These are phyloP conservation scores for Etheostoma cragini DNA, from an alignment of 2,113 vertebrate genomes.

Conservation along the genomic window DNA sequence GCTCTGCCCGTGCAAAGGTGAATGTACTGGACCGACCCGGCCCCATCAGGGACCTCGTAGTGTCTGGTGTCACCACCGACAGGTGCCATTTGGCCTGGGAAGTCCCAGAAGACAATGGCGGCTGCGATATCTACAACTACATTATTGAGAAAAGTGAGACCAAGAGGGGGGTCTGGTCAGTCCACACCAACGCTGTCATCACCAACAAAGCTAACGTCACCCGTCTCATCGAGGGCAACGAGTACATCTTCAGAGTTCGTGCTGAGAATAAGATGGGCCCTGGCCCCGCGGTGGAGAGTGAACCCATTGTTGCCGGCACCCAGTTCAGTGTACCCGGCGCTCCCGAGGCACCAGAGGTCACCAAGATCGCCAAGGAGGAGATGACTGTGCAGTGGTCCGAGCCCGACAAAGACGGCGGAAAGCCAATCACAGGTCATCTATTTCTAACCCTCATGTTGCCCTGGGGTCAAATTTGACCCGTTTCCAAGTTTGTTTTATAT, in stretches of 20 bases:
- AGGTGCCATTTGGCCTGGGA: slow-evolving; percentile 94
- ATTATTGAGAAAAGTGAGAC: slow-evolving; percentile 98
- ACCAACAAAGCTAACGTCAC: slow-evolving; percentile 90
- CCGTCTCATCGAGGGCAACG: slow-evolving; percentile 95
- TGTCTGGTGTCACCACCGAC: slow-evolving; percentile 91
- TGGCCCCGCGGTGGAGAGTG: slow-evolving; percentile 93
- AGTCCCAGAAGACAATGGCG: slow-evolving; percentile 94
- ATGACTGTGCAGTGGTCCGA: slow-evolving; percentile 97
- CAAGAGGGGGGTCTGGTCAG: slow-evolving; percentile 97
- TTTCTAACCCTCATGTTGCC: slow-evolving; percentile 56
- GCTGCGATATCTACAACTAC: slow-evolving; percentile 99
- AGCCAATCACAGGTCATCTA: slow-evolving; percentile 94
- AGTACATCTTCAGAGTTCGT: slow-evolving; percentile 96
- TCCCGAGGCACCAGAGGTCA: slow-evolving; percentile 93
- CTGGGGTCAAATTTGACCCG: no score
- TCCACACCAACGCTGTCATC: slow-evolving; percentile 91
- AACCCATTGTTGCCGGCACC: slow-evolving; percentile 92
- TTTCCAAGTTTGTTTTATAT: no score
- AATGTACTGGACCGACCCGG: slow-evolving; percentile 96
- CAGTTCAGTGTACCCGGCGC: slow-evolving; percentile 91
- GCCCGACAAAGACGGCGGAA: slow-evolving; percentile 95
- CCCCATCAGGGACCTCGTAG: slow-evolving; percentile 90
- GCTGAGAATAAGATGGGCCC: slow-evolving; percentile 99
- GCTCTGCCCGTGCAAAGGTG: slow-evolving; percentile 89
- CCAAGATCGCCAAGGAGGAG: slow-evolving; percentile 92